These are phyloP conservation scores for Malurus cyaneus DNA, from an alignment of 2,113 vertebrate species.

Conservation along the genomic window DNA sequence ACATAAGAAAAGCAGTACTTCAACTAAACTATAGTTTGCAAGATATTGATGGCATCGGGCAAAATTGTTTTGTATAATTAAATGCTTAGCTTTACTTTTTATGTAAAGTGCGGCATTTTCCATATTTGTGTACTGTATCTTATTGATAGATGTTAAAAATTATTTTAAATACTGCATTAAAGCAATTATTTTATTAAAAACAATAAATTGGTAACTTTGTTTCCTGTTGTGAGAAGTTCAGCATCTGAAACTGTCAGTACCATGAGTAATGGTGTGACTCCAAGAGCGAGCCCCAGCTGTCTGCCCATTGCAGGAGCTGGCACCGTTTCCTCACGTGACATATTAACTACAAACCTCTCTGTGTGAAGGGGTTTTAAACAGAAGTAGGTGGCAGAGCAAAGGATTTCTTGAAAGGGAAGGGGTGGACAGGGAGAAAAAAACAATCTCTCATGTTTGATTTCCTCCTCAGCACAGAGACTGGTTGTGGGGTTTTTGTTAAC, in stretches of 20 bases:
- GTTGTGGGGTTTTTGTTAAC: neutral
- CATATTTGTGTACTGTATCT: constrained; percentile 73
- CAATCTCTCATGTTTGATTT: neutral
- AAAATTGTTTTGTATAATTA: constrained; percentile 77
- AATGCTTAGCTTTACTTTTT: constrained; percentile 82
- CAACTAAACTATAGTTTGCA: constrained; percentile 55
- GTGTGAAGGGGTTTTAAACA: neutral
- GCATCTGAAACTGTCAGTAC: neutral
- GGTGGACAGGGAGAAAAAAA: neutral
- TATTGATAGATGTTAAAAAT: constrained; percentile 75
- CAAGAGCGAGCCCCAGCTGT: neutral
- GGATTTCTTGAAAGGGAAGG: neutral
- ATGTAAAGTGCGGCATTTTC: constrained; percentile 76
- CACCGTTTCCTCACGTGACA: rapidly evolving
- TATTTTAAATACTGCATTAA: constrained; percentile 81
- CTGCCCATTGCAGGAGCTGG: neutral
- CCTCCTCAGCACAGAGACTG: neutral
- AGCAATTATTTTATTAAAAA: constrained; percentile 81
- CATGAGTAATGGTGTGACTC: neutral
- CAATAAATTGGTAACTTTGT: constrained; percentile 6
- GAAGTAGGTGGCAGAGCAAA: neutral
- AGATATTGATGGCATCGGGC: constrained; percentile 38
- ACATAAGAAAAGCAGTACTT: constrained; percentile 54
- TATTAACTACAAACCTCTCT: neutral
- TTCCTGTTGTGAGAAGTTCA: neutral